Evolutionary conservation across 2,113 vertebrate species (phyloP).

Genomic region (Apodemus speciosus): DNA sequence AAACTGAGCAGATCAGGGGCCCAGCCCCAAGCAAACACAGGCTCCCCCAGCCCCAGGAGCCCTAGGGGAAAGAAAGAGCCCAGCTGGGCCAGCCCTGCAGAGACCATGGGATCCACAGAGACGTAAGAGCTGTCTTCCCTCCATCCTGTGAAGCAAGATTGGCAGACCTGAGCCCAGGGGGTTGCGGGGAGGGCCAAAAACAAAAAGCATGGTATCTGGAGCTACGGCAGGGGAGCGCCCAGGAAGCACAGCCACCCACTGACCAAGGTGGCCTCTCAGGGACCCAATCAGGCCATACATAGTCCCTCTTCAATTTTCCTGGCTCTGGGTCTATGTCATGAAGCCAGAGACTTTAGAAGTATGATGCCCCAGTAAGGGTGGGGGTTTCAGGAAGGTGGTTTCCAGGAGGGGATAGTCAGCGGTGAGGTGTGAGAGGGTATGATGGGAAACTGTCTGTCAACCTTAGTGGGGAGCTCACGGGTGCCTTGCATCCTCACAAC

Average conservation of each 20-base stretch:
- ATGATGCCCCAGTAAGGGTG: neutral
- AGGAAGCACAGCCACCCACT: neutral
- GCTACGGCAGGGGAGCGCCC: neutral
- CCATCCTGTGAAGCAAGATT: neutral
- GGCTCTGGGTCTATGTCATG: neutral
- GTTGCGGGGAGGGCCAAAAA: neutral
- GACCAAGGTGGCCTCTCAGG: neutral
- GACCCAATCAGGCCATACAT: neutral
- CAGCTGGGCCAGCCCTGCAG: constrained; percentile 25
- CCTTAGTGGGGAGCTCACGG: fast-evolving
- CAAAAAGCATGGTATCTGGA: neutral
- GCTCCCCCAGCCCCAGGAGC: constrained; percentile 46
- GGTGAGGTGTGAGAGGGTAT: no score
- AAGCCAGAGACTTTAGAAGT: neutral
- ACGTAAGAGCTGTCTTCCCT: constrained; percentile 75
- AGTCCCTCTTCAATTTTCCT: neutral
- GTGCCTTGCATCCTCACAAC: neutral
- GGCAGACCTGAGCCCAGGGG: neutral
- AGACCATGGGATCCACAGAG: constrained; percentile 80
- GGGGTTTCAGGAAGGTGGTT: neutral
- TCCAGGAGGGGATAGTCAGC: neutral
- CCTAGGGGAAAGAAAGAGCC: constrained; percentile 59
- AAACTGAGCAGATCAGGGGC: constrained; percentile 73
- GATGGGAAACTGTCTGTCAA: neutral
- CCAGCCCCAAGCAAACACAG: constrained; percentile 49